A percentile compares a stretch with the other conserved stretches of the same genome.
Evolutionary conservation across 2,113 vertebrate species (phyloP).

Genomic region (Pterocles burchelli): DNA sequence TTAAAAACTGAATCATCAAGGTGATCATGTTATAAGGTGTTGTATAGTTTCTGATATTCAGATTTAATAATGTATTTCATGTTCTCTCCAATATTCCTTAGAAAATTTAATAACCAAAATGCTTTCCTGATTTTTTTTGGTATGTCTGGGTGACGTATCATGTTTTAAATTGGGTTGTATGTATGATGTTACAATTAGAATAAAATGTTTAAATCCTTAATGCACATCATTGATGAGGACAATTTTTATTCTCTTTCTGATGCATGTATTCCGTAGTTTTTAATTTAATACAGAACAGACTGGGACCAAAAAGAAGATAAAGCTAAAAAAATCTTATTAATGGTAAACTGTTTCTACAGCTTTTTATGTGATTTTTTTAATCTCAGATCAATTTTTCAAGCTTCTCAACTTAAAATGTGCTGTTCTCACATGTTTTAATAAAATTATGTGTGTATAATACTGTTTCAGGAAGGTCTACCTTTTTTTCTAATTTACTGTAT

Average conservation of each 20-base stretch:
- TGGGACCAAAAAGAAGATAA: not conserved
- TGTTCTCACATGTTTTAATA: not conserved
- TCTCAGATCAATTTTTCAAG: not conserved
- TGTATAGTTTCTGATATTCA: not conserved
- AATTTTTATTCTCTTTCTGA: not conserved
- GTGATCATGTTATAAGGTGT: constrained; percentile 65
- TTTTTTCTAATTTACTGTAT: not conserved
- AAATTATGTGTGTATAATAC: not conserved
- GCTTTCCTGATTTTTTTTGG: not conserved
- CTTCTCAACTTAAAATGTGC: not conserved
- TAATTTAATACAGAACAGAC: not conserved
- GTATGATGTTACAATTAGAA: not conserved
- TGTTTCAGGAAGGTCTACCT: not conserved
- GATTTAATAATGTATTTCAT: constrained; percentile 7
- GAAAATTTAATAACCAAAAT: not conserved
- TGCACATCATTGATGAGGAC: not conserved
- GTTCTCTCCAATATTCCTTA: not conserved
- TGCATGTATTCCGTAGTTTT: not conserved
- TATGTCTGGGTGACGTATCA: not conserved
- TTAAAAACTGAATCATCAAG: constrained; percentile 56
- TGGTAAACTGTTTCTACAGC: not conserved
- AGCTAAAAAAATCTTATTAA: not conserved
- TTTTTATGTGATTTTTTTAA: not conserved
- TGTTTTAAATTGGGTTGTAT: constrained; percentile 16
- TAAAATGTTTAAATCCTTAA: not conserved